Evolutionary conservation across 2,888 invertebrate species (phyloP).

Genomic region (Nysson spinosus): DNA sequence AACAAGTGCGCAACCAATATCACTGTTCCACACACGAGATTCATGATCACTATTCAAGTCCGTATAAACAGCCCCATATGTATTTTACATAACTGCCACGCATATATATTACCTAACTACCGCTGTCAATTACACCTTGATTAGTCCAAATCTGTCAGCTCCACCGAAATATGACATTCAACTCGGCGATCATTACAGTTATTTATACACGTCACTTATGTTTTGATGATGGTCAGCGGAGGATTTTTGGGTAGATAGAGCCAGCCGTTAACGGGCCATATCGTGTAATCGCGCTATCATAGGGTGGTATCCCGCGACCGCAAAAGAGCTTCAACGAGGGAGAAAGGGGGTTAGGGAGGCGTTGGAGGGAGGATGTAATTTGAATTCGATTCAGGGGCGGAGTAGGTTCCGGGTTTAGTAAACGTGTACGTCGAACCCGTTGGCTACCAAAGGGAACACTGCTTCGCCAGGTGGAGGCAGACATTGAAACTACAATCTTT

Average conservation of each 20-base stretch:
- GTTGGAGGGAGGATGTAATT: conserved; percentile 54
- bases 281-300: conserved; percentile 51
- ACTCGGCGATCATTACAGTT: conserved; percentile 5
- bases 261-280: conserved; percentile 43
- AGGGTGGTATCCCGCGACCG: conserved; percentile 57
- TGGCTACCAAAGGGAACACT: neutral
- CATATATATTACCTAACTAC: neutral
- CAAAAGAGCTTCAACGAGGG: conserved; percentile 53
- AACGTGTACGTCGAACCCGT: neutral
- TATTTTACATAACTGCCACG: too few relatives aligned
- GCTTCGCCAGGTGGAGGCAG: conserved; percentile 28
- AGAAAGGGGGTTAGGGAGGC: conserved; percentile 51
- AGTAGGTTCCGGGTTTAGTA: too few relatives aligned
- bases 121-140: neutral
- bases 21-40: too few relatives aligned
- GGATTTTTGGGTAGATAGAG: conserved; percentile 45
- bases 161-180: conserved; percentile 9
- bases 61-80: too few relatives aligned
- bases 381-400: conserved; percentile 51
- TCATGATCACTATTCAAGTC: too few relatives aligned
- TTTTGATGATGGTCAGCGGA: conserved; percentile 19
- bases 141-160: conserved; percentile 7
- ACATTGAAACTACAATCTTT: conserved; percentile 32
- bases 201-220: conserved; percentile 41
- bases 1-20: too few relatives aligned